Evolutionary conservation across 2,797 vertebrate genomes (phyloP).

Genomic region (Lepilemur ruficaudatus): DNA sequence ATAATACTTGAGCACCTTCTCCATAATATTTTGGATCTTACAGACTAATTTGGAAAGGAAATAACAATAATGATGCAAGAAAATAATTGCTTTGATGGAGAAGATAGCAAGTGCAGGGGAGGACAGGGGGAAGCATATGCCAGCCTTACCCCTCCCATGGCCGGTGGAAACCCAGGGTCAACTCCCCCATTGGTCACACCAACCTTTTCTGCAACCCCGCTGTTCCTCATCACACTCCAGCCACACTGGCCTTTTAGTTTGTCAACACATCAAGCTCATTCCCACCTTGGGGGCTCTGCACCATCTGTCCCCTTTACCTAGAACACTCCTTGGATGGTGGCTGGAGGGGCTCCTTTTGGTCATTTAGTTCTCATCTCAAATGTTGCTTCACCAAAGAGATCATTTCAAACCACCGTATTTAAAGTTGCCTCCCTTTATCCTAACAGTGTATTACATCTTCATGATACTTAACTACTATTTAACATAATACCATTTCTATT

Average conservation of each 20-base stretch:
- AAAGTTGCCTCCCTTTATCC: background rate
- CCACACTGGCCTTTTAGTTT: background rate
- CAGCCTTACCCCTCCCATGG: background rate
- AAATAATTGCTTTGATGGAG: background rate
- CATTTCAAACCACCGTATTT: background rate
- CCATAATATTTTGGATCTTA: background rate
- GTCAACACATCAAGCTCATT: background rate
- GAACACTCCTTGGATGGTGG: background rate
- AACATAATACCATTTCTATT: background rate
- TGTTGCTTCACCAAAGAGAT: background rate
- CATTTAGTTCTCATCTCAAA: background rate
- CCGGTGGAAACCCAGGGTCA: background rate
- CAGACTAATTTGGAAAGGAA: background rate
- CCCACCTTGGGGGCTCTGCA: background rate
- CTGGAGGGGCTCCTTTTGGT: background rate
- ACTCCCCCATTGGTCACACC: background rate
- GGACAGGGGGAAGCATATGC: background rate
- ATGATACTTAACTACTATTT: background rate
- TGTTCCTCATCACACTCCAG: background rate
- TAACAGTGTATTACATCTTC: background rate
- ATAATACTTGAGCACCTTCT: background rate
- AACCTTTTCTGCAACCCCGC: background rate
- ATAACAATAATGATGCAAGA: background rate
- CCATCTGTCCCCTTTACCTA: background rate
- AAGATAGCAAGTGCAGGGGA: background rate